phyloP scores from a whole-genome alignment of 2,113 vertebrate species.

The Neodon shergylaensis region DNA sequence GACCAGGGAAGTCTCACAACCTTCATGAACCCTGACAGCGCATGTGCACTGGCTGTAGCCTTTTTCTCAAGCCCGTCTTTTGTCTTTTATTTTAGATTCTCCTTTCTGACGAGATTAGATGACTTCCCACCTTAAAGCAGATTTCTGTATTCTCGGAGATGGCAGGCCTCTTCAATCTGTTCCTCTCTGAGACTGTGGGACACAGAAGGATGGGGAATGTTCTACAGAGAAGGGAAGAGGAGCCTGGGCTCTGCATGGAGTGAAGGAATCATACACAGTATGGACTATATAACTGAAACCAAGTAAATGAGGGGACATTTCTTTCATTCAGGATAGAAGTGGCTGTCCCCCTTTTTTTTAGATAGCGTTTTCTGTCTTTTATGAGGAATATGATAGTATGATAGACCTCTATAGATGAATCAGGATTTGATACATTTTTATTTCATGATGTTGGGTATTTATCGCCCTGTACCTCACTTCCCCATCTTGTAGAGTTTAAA shows the following conservation, averaged over 20 bases:
- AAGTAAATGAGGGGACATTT: slow-evolving; percentile 19
- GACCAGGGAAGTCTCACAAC: neutral
- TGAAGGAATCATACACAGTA: neutral
- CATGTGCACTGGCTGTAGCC: neutral
- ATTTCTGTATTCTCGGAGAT: neutral
- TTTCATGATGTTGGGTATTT: neutral
- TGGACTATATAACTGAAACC: neutral
- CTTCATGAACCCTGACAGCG: neutral
- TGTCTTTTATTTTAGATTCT: neutral
- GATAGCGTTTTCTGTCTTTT: neutral
- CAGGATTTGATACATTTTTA: neutral
- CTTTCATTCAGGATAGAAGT: slow-evolving; percentile 9
- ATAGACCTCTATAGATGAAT: neutral
- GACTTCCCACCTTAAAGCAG: neutral
- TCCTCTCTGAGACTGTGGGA: neutral
- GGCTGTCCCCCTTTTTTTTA: slow-evolving; percentile 30
- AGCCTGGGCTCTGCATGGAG: neutral
- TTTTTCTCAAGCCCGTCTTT: neutral
- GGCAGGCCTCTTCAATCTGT: neutral
- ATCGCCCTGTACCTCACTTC: neutral
- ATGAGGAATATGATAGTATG: neutral
- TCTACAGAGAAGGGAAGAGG: neutral
- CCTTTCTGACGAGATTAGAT: slow-evolving; percentile 4
- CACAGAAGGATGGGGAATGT: neutral
- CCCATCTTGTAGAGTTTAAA: neutral